Base-by-base conservation (phyloP, 2,888 invertebrate species). In the Gari tellinella region DNA sequence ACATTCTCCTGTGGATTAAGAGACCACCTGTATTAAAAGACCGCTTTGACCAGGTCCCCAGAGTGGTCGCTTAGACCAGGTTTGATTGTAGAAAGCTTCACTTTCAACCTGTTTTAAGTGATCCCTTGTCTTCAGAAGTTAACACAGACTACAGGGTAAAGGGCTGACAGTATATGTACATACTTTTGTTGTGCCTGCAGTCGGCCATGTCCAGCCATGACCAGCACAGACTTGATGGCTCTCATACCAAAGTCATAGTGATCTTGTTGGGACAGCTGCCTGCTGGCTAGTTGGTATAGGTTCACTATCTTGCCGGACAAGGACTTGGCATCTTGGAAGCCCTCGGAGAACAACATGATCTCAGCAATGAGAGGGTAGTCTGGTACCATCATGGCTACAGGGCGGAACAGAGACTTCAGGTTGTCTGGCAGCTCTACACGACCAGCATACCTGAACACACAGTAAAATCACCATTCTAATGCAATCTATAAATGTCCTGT, bases 161-260 rank as follows among this genome's bases (percentile, higher is more conserved):
- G 4, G 4, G 31, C 10, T 31, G 31, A 31, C 4, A 31, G 4
- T 10, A 31, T 7, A 31, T 31, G 31, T 31, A 31, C 31, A 31
- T 83, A 90, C 89, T 84, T 85, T 46, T 85, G 82, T 55, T 88
- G 88, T 19, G 84, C 85, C 43, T 84, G 83, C n/a, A 90, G 83
- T 67, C 90, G 82, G 19, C 89, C 87, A 77, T 91, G 90, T 2
- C 92, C 92, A 7, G 92, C 91, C 90, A 91, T 91, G 17, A 92
- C 88, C 2, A 92, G 85, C 1, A 92, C 91, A 38, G 91, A 91
- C 68, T 92, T 92, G 68, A 92, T 92, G 55, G 92, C 91, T 61
- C 92, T 82, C 90, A 92, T 91, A 37, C 92, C 92, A 83, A 92
- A 92, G 79, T 92, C 92, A 72, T 92, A 92, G 76, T 92, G 92